These are phyloP conservation scores for Ophion ellenae DNA, from an alignment of 2,888 invertebrate genomes.

Conservation along the genomic window DNA sequence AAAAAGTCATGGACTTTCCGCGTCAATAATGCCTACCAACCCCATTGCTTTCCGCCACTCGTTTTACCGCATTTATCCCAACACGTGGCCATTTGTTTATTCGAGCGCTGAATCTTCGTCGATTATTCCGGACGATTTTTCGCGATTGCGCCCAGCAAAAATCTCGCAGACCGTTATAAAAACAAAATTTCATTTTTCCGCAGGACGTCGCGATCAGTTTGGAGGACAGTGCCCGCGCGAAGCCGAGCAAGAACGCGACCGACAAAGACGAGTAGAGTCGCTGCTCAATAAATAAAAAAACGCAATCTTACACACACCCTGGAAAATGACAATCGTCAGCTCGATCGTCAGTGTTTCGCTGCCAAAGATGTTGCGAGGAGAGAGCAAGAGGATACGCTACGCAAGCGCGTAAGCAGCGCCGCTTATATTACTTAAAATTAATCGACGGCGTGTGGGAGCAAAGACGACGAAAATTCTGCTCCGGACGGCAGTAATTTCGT, in stretches of 20 bases:
- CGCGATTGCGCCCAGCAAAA: neutral
- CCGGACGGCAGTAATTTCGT: neutral
- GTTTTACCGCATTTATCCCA: neutral
- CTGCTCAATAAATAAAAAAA: neutral
- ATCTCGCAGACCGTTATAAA: neutral
- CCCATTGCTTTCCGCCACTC: neutral
- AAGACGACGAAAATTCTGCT: neutral
- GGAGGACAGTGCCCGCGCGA: constrained; percentile 65
- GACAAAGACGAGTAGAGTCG: constrained; percentile 58
- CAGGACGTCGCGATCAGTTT: constrained; percentile 75
- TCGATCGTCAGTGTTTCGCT: constrained; percentile 68
- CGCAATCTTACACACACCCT: neutral
- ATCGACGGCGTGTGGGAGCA: neutral
- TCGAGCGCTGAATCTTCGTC: too few species aligned
- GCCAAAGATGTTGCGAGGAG: constrained; percentile 76
- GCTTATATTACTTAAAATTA: constrained; percentile 51
- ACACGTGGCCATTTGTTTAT: neutral
- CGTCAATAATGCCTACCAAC: too few species aligned
- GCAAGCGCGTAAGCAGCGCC: constrained; percentile 7
- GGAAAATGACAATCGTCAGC: constrained; percentile 58
- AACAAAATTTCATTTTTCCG: neutral
- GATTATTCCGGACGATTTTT: neutral
- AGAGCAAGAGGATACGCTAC: neutral
- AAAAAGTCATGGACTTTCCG: too few species aligned
- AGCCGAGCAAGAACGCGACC: constrained; percentile 51